These are phyloP conservation scores for Drosophila takahashii DNA, from an alignment of 1,140 invertebrate genomes.

Conservation along the genomic window DNA sequence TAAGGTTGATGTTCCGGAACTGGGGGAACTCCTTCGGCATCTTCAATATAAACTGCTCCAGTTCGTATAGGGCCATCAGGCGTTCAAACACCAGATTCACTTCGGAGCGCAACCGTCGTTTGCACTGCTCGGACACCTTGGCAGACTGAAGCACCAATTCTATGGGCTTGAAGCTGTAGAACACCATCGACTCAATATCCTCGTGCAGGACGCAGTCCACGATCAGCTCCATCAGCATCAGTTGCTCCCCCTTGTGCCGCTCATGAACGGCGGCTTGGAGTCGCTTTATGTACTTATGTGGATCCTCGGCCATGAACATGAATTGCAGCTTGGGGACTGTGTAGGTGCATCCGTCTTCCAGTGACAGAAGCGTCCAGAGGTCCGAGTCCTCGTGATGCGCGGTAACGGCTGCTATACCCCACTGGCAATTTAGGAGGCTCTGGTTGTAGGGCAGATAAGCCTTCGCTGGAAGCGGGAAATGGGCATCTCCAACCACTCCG, in stretches of 20 bases:
- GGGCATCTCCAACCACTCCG: constrained; percentile 56
- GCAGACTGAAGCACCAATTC: constrained; percentile 44
- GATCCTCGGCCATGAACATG: constrained; percentile 80
- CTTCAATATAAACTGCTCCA: constrained; percentile 72
- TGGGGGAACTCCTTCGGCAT: constrained; percentile 78
- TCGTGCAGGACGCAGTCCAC: constrained; percentile 77
- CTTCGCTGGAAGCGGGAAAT: constrained; percentile 69
- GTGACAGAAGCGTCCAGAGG: constrained; percentile 56
- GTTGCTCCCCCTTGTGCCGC: constrained; percentile 65
- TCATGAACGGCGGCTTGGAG: constrained; percentile 62
- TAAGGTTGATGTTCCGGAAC: constrained; percentile 56
- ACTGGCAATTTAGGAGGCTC: constrained; percentile 63
- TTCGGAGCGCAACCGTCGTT: constrained; percentile 60
- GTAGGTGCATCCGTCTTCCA: constrained; percentile 65
- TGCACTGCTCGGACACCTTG: constrained; percentile 51
- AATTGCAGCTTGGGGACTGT: constrained; percentile 74
- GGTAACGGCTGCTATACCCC: constrained; percentile 64
- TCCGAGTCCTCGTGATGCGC: constrained; percentile 47
- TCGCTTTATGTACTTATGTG: constrained; percentile 64
- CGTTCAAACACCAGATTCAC: constrained; percentile 75
- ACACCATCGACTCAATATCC: constrained; percentile 62
- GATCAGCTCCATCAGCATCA: constrained; percentile 77
- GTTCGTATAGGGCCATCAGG: constrained; percentile 75
- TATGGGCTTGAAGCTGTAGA: constrained; percentile 65
- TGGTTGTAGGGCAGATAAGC: constrained; percentile 66